These are phyloP conservation scores for Himantopus leucocephalus DNA, from an alignment of 2,113 vertebrate genomes.

Conservation along the genomic window DNA sequence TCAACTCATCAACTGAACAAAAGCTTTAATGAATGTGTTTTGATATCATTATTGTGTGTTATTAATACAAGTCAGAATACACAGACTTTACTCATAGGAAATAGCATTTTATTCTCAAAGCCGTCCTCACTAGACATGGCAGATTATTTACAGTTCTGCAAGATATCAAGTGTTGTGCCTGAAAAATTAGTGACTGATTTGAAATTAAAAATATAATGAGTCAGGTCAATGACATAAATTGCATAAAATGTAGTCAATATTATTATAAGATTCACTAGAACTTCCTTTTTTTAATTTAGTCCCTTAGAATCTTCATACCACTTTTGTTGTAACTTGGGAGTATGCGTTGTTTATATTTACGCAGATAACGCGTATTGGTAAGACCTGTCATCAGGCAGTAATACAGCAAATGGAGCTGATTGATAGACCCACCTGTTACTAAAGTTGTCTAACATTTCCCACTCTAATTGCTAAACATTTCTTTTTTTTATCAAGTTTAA, in stretches of 20 bases:
- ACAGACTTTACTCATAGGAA: background rate
- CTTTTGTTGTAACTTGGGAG: background rate
- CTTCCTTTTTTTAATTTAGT: background rate
- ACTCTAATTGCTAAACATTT: background rate
- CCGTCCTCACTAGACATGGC: background rate
- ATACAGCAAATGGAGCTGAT: background rate
- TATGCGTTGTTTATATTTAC: background rate
- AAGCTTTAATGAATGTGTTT: background rate
- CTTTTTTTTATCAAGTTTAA: background rate
- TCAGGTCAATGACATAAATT: background rate
- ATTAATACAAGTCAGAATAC: background rate
- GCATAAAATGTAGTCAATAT: background rate
- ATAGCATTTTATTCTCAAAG: background rate
- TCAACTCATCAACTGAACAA: background rate
- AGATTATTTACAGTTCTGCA: background rate
- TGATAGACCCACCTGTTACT: background rate
- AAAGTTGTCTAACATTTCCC: background rate
- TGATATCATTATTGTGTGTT: background rate
- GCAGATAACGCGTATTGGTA: background rate
- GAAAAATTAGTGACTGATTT: background rate
- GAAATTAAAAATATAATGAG: background rate
- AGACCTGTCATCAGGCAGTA: background rate
- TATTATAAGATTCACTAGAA: background rate
- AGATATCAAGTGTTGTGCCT: background rate
- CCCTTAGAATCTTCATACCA: background rate